Base-by-base conservation (phyloP, 1,140 invertebrate genomes). In the Antheraea pernyi region DNA sequence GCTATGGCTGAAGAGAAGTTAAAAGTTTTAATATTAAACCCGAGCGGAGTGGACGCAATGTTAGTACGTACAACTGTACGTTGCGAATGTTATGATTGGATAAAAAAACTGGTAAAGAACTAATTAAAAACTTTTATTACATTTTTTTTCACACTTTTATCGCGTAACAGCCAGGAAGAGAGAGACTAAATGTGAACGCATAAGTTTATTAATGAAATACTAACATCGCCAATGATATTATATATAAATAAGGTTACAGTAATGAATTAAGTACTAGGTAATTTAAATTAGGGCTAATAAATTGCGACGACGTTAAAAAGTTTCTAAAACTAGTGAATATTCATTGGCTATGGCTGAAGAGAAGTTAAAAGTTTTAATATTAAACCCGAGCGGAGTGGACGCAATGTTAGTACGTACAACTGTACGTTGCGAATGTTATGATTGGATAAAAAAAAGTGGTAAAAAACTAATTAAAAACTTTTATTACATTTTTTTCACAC, bases 71-170 rank as follows among this genome's bases (percentile, higher is more conserved):
- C 48, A 58, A 71, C 67, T 63, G 67, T 71, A 59, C 46, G 46
- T 16, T 65, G 60, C 30, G 65, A 62, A 36, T 62, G 58, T 67
- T 64, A 61, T 71, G 65, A 67, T 64, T 71, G 65, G 59, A 67
- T 53, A 53, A 53, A 71, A 71, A 62, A 70, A 65, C 30, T 18
- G 37, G 37, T 39, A 59, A 1, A 71, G 53, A 71, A 58, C 67
- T 59, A 68, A 68, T 72, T 68, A 72, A 72, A 72, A 53, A 72
- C 60, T 72, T 72, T 72, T 42, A 69, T 66, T 65, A 72, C 42
- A 66, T 68, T 72, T 59, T 42, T n/a, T 30, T 69, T 65, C 64
- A 69, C 48, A 59, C 10, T 53, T 53, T 16, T 53, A 53, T n/a
- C 1, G 46, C 46, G 46, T n/a, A n/a, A n/a, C n/a, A n/a, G n/a